Evolutionary conservation across 2,113 vertebrate species (phyloP).

Genomic region (Rhea americana): DNA sequence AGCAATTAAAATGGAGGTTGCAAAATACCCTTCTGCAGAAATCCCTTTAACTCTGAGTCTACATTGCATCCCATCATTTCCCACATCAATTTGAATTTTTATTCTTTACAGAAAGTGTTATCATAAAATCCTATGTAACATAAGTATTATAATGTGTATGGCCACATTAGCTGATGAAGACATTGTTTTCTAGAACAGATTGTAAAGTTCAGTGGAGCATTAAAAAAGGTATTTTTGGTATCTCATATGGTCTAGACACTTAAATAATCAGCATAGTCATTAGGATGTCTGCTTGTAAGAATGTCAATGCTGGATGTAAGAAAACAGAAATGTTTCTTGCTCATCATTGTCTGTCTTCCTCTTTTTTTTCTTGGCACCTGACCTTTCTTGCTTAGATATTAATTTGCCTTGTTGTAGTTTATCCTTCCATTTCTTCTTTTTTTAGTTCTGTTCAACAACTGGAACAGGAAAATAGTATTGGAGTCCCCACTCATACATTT

Average conservation of each 20-base stretch:
- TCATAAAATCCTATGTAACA: not conserved
- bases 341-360: not conserved
- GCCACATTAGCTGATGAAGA: conserved; percentile 18
- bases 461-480: not conserved
- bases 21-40: not conserved
- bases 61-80: not conserved
- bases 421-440: conserved; percentile 26
- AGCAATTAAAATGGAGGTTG: not conserved
- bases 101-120: not conserved
- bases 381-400: conserved; percentile 14
- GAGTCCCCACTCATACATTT: not conserved
- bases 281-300: conserved; percentile 14
- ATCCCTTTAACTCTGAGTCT: not conserved
- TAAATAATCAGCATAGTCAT: conserved; percentile 27
- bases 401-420: not conserved
- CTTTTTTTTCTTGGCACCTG: not conserved
- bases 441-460: conserved; percentile 34
- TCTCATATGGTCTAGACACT: conserved; percentile 14
- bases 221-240: not conserved
- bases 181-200: conserved; percentile 23
- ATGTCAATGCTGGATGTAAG: not conserved
- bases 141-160: not conserved
- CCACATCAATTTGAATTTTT: not conserved
- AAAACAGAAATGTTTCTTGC: conserved; percentile 7
- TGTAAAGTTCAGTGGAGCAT: not conserved